Percentiles rank a stretch among this genome's conserved stretches.
Conservation (phyloP, 1,140 invertebrate species). For the Drosophila virilis region DNA sequence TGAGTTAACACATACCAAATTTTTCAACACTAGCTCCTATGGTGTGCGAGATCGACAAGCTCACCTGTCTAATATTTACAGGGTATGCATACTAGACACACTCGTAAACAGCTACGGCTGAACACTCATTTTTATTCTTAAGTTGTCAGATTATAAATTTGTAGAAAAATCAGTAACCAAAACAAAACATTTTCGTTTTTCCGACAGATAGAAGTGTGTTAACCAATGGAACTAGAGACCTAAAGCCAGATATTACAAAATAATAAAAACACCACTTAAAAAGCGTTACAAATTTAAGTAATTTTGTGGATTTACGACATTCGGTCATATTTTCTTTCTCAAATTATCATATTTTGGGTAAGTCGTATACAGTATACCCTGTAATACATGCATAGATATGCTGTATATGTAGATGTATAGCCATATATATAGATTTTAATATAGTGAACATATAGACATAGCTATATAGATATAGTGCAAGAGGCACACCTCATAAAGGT, state of each 20-base stretch:
- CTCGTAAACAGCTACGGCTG: not conserved
- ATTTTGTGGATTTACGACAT: not conserved
- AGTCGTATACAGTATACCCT: not conserved
- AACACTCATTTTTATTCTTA: constrained; percentile 5
- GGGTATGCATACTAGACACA: not conserved
- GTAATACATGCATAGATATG: too few species aligned
- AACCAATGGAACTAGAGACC: constrained; percentile 12
- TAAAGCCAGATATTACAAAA: not conserved
- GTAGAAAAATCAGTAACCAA: not conserved
- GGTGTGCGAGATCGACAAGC: too few species aligned
- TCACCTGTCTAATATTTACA: not conserved
- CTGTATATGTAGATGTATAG: too few species aligned
- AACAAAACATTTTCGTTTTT: constrained; percentile 2
- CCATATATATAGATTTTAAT: too few species aligned
- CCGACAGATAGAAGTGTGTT: not conserved
- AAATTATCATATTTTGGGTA: constrained; percentile 5
- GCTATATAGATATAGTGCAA: too few species aligned
- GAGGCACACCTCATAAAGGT: too few species aligned
- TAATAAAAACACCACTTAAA: not conserved
- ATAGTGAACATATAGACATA: too few species aligned
- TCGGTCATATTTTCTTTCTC: not conserved
- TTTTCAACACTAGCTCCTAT: too few species aligned
- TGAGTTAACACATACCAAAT: too few species aligned
- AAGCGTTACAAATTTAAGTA: constrained; percentile 6
- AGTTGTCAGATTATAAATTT: not conserved